Evolutionary conservation across 2,113 vertebrate species (phyloP), one percentile per base, ranked within the genome.

Genomic region (Mesocricetus auratus): DNA sequence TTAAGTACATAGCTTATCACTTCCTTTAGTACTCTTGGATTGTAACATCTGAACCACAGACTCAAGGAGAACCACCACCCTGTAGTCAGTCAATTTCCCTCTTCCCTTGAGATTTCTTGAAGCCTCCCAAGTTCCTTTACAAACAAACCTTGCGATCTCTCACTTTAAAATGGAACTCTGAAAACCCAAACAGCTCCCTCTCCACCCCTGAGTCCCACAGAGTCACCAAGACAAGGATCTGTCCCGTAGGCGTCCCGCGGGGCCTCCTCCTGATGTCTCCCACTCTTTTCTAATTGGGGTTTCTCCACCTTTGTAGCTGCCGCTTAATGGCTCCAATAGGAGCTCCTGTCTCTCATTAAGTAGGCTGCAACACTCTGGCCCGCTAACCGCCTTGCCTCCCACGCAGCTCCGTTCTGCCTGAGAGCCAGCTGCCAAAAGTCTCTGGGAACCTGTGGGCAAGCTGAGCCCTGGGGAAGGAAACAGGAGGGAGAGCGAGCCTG

Each of bases 281-380:
- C 64, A 86, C 85, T 93, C 62, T 83, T 93, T 95, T 82, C 93
- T 97, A 97, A 93, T 92, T 97, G 95, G 93, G 90, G 95, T 47
- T 47, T 96, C 97, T 83, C 92, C 87, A 82, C 64, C 92, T 95
- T 96, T 78, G 71, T 88, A 92, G 93, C 90, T 90, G 81, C 1
- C 11, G 94, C 81, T 81, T 93, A n/a, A 21, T 86, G 94, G 90
- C 90, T 93, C 87, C 93, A 81, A 93, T 94, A 86, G 78, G 91
- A 95, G 79, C 75, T 92, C 33, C 74, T 86, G 97, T 71, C 85
- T 90, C 92, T 97, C 93, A 97, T 97, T 97, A 97, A 96, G 85
- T 77, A 95, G 87, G 85, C 92, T 94, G 96, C 91, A 93, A 85
- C 91, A 29, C 73, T 95, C 73, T 81, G 3, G 9, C 93, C 94